A percentile compares a stretch with the other conserved stretches of the same genome.
Conservation (phyloP, 2,888 invertebrate species). For the Synanthedon formicaeformis region DNA sequence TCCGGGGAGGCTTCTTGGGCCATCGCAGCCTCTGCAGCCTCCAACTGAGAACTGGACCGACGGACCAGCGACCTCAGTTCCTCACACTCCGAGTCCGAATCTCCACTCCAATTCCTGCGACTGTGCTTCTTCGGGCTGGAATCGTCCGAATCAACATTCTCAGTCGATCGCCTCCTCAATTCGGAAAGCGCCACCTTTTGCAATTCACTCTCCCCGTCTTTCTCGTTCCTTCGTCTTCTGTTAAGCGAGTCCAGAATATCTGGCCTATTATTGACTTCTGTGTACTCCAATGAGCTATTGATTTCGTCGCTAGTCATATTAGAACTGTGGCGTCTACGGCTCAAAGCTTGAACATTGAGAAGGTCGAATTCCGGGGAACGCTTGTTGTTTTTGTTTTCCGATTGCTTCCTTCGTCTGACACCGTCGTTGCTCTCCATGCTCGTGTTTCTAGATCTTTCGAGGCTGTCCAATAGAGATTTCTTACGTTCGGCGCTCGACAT, state of each 20-base stretch:
- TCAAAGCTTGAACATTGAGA: conserved; percentile 50
- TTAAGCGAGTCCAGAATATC: conserved; percentile 57
- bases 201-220: conserved; percentile 42
- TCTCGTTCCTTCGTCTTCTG: conserved; percentile 38
- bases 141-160: conserved; percentile 50
- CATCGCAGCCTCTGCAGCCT: conserved; percentile 71
- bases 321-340: conserved; percentile 57
- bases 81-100: conserved; percentile 77
- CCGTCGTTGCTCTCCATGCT: conserved; percentile 63
- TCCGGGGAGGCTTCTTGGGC: conserved; percentile 59
- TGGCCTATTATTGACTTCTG: conserved; percentile 59
- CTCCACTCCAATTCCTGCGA: conserved; percentile 38
- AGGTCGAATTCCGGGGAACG: conserved; percentile 60
- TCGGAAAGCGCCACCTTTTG: conserved; percentile 55
- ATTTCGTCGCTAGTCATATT: conserved; percentile 63
- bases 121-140: conserved; percentile 51
- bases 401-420: conserved; percentile 43
- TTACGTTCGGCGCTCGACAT: conserved; percentile 66
- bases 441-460: conserved; percentile 59
- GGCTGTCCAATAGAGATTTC: conserved; percentile 55
- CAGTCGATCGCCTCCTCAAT: conserved; percentile 52
- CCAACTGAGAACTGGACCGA: conserved; percentile 73
- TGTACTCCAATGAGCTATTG: conserved; percentile 62
- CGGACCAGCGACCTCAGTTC: conserved; percentile 74
- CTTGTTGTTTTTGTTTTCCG: conserved; percentile 50